Percentiles rank a stretch among this genome's conserved stretches.
Evolutionary conservation across 2,113 vertebrate species (phyloP).

Genomic region (Larimichthys polyactis): DNA sequence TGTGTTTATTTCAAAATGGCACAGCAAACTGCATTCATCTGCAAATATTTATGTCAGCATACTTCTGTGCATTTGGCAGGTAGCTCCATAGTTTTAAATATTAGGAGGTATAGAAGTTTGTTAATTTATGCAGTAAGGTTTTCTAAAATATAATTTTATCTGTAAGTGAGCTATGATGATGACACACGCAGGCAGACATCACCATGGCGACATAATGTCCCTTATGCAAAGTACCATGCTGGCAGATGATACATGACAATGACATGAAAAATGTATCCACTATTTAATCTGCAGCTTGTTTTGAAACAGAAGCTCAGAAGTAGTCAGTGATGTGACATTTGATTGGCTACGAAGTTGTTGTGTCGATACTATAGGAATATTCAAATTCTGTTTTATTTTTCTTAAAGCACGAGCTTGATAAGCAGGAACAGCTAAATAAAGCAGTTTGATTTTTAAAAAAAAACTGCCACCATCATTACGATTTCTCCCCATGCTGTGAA

Average conservation of each 20-base stretch:
- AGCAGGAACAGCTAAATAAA: too few relatives aligned
- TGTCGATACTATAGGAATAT: too few relatives aligned
- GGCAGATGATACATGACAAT: slow-evolving; percentile 31
- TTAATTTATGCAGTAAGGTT: slow-evolving; percentile 35
- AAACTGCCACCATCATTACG: too few relatives aligned
- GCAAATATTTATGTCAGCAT: slow-evolving; percentile 25
- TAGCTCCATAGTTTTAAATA: slow-evolving; percentile 3
- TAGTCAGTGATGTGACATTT: background rate
- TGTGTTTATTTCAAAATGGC: slow-evolving; percentile 21
- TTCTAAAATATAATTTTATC: slow-evolving; percentile 32
- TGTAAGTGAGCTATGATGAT: slow-evolving; percentile 33
- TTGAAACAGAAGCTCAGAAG: background rate
- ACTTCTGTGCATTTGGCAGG: slow-evolving; percentile 11
- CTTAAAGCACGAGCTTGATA: background rate
- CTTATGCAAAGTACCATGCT: slow-evolving; percentile 2
- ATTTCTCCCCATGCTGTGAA: too few relatives aligned
- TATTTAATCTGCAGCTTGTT: slow-evolving; percentile 15
- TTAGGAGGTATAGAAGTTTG: background rate
- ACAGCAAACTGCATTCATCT: slow-evolving; percentile 23
- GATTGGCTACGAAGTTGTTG: background rate
- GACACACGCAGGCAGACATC: slow-evolving; percentile 24
- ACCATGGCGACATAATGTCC: slow-evolving; percentile 36
- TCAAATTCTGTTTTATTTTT: background rate
- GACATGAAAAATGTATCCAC: background rate
- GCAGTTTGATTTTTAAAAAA: too few relatives aligned